Conservation (phyloP, 2,888 invertebrate genomes). For the Pocota personata region DNA sequence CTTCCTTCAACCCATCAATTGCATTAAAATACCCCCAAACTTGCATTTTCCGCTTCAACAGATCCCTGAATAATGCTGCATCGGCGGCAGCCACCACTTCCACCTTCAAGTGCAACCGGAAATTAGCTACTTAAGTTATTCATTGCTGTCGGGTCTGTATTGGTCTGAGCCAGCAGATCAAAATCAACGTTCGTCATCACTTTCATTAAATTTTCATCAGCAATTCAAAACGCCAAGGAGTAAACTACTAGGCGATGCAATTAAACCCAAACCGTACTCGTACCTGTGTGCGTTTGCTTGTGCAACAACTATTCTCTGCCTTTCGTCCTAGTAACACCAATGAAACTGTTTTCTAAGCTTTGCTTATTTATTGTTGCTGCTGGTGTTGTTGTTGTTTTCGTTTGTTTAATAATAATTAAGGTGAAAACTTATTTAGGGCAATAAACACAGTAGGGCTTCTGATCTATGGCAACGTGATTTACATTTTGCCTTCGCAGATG, state of each 20-base stretch:
- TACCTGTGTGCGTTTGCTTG: not conserved
- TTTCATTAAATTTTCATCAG: constrained; percentile 69
- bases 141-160: constrained; percentile 37
- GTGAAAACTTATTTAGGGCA: constrained; percentile 54
- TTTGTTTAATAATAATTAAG: constrained; percentile 49
- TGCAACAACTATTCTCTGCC: not conserved
- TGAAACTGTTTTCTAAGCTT: not conserved
- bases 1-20: not conserved
- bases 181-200: constrained; percentile 43
- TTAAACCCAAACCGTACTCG: constrained; percentile 55
- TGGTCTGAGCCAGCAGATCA: not conserved
- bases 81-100: constrained; percentile 4
- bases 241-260: constrained; percentile 42
- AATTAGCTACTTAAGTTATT: constrained; percentile 65
- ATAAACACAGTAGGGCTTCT: not conserved
- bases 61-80: constrained; percentile 11
- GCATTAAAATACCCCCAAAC: not conserved
- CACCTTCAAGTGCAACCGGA: constrained; percentile 58
- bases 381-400: constrained; percentile 46
- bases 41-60: not conserved
- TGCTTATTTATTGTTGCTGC: constrained; percentile 32
- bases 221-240: constrained; percentile 63
- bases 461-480: constrained; percentile 35
- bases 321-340: not conserved
- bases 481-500: constrained; percentile 46